Evolutionary conservation across 2,797 vertebrate species (phyloP).

Genomic region (Chloroceryle inda): DNA sequence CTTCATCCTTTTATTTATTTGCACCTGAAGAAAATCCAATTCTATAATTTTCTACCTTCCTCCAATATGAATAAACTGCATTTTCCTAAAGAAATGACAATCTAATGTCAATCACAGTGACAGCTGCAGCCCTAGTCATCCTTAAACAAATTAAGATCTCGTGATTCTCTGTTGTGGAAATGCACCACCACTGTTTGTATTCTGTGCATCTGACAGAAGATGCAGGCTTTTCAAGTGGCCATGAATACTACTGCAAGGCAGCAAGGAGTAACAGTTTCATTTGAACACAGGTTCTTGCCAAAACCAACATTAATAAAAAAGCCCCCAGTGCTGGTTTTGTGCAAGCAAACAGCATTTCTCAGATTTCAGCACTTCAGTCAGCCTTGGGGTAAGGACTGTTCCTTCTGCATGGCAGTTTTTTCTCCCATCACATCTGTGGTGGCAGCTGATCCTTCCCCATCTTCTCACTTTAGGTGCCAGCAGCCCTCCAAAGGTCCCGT

Average conservation of each 20-base stretch:
- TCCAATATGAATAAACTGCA: neutral
- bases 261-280: neutral
- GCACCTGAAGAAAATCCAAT: conserved; percentile 24
- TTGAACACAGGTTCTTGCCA: neutral
- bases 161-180: neutral
- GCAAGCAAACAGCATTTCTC: neutral
- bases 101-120: neutral
- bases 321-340: neutral
- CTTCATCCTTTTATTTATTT: conserved; percentile 36
- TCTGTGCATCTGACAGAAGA: neutral
- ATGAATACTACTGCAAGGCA: neutral
- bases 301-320: neutral
- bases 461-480: rapidly evolving
- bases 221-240: neutral
- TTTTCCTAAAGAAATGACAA: neutral
- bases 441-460: neutral
- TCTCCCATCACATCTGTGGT: neutral
- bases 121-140: neutral
- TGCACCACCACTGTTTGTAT: neutral
- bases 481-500: neutral
- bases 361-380: neutral
- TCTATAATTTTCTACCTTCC: neutral
- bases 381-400: neutral
- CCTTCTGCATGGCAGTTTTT: neutral
- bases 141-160: neutral